Evolutionary conservation across 2,888 invertebrate genomes (phyloP), one percentile per base, ranked within the genome.

Genomic region (Trichopoda pennipes): DNA sequence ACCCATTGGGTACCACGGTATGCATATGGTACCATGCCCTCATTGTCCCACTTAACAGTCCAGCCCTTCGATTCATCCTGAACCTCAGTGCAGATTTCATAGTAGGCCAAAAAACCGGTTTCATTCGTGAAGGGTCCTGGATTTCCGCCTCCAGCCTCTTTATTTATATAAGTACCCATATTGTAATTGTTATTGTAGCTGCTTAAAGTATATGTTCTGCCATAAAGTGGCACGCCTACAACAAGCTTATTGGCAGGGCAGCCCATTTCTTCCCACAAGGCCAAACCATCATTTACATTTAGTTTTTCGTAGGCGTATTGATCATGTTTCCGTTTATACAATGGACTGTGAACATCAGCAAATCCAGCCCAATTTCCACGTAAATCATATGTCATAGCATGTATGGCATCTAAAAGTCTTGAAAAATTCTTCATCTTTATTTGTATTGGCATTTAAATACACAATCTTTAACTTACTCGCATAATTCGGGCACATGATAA

Each of bases 321-420:
- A 90, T 97, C 97, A 87, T 96, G 96, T 0, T 96, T 95, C 58
- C 97, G 93, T 88, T 94, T 95, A 90, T 96, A 96, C 0, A 97
- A 92, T 0, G 97, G 96, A 86, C 97, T 97, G 89, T 97, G 97
- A 0, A 95, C 94, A 88, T 97, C 97, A 0, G 97, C 97, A 88
- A 97, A 97, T 17, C 97, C 97, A 1, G 95, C 97, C 97, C 97
- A 97, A 89, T 96, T 96, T 14, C 96, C 96, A 80, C 96, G 93
- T 60, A 96, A 92, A 91, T 96, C 96, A 89, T 96, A 96, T 0
- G 96, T 94, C 96, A 96, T 96, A 58, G 95, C 96, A 88, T 96
- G 96, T 70, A 96, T 94, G 0, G 96, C 96, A 89, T 96, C 96
- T 66, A 96, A 87, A 3, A 90, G 90, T 77, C 19, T 32, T 73